Conservation (phyloP, 2,797 vertebrate species). For the Rhynchotus rufescens region DNA sequence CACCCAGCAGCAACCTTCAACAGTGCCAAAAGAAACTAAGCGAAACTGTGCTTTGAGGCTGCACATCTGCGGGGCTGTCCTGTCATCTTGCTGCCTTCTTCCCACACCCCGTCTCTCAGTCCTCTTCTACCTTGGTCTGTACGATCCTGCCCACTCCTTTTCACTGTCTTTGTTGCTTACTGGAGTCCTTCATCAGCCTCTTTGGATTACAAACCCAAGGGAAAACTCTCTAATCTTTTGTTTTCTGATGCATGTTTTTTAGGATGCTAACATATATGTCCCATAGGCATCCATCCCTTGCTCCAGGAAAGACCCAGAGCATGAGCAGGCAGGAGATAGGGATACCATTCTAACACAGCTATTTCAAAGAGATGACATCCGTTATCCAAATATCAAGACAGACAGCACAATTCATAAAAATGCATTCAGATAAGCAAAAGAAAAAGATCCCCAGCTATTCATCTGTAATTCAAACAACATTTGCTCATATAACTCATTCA, state of each 20-base stretch:
- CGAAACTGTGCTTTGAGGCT: neutral
- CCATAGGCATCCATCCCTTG: neutral
- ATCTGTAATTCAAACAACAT: conserved; percentile 53
- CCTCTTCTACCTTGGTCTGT: neutral
- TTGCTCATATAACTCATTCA: conserved; percentile 43
- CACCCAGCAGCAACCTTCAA: neutral
- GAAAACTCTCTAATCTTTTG: neutral
- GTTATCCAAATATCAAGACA: neutral
- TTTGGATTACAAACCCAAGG: neutral
- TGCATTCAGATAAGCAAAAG: conserved; percentile 11
- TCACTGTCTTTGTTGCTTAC: neutral
- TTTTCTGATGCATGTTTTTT: neutral
- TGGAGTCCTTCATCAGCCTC: neutral
- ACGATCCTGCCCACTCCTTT: neutral
- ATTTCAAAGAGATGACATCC: neutral
- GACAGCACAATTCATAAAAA: neutral
- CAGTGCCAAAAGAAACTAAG: neutral
- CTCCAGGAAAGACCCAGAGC: neutral
- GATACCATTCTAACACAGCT: neutral
- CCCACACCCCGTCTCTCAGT: neutral
- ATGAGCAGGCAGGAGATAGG: neutral
- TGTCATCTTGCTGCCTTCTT: neutral
- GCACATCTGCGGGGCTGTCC: neutral
- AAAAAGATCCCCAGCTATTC: neutral
- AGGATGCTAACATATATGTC: neutral